phyloP scores from a whole-genome alignment of 1,140 invertebrate species.

The Micrasema minimum region DNA sequence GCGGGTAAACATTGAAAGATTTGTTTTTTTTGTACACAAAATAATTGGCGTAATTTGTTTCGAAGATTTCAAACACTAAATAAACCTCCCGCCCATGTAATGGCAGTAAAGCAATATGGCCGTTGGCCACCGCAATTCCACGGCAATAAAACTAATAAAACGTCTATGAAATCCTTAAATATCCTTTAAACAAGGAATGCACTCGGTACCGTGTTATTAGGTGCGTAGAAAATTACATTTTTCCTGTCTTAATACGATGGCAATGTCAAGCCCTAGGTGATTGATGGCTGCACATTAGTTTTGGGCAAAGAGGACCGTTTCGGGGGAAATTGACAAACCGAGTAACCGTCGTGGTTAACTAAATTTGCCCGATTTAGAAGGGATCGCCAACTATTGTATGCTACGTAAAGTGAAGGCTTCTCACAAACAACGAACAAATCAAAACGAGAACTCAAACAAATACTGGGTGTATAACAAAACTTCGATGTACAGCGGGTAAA shows the following conservation, averaged over 20 bases:
- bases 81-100: not conserved
- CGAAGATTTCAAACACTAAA: not conserved
- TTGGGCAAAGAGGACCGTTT: not conserved
- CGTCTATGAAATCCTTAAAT: conserved; percentile 13
- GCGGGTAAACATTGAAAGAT: too few relatives aligned
- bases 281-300: conserved; percentile 27
- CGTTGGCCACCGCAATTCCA: conserved; percentile 27
- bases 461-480: too few relatives aligned
- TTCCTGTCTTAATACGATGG: conserved; percentile 21
- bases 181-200: conserved; percentile 15
- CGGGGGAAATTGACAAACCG: conserved; percentile 14
- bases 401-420: too few relatives aligned
- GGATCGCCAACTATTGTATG: too few relatives aligned
- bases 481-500: too few relatives aligned
- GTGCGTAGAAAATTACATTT: conserved; percentile 32
- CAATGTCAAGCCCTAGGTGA: conserved; percentile 26
- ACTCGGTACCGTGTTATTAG: conserved; percentile 25
- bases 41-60: conserved; percentile 11
- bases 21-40: not conserved
- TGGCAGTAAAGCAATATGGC: not conserved
- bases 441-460: not conserved
- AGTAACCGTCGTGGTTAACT: not conserved
- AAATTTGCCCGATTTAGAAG: too few relatives aligned
- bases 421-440: too few relatives aligned
- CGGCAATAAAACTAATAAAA: conserved; percentile 25